Conservation (phyloP, 2,888 invertebrate species). For the Rhogogaster chlorosoma region DNA sequence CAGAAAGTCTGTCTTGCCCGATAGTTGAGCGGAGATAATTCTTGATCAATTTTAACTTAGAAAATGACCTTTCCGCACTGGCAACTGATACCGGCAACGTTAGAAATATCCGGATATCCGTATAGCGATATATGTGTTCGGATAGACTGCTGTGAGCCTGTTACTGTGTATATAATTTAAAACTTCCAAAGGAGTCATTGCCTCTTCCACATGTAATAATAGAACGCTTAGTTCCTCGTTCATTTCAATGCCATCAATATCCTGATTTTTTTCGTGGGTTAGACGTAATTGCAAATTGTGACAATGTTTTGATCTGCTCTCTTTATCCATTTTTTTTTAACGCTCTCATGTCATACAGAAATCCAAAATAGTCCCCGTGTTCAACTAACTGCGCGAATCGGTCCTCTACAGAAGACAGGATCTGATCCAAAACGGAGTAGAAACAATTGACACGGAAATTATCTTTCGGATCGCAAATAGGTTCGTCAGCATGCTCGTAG, state of each 20-base stretch:
- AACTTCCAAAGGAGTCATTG: not conserved
- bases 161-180: constrained; percentile 24
- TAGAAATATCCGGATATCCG: too few relatives aligned
- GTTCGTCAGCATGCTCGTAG: constrained; percentile 39
- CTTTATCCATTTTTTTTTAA: constrained; percentile 47
- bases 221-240: not conserved
- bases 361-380: constrained; percentile 54
- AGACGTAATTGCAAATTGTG: constrained; percentile 55
- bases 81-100: too few relatives aligned
- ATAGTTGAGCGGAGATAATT: too few relatives aligned
- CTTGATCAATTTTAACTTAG: too few relatives aligned
- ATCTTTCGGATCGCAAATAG: constrained; percentile 4
- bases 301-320: constrained; percentile 41
- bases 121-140: constrained; percentile 29
- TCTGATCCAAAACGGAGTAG: constrained; percentile 53
- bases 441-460: constrained; percentile 54
- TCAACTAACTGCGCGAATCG: constrained; percentile 56
- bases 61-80: too few relatives aligned
- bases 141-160: not conserved
- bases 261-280: constrained; percentile 54
- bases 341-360: constrained; percentile 54
- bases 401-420: constrained; percentile 56
- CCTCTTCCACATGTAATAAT: not conserved
- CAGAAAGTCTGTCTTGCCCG: too few relatives aligned
- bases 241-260: constrained; percentile 53